Conservation (phyloP, 2,888 invertebrate genomes). For the Stenodera caucasica region DNA sequence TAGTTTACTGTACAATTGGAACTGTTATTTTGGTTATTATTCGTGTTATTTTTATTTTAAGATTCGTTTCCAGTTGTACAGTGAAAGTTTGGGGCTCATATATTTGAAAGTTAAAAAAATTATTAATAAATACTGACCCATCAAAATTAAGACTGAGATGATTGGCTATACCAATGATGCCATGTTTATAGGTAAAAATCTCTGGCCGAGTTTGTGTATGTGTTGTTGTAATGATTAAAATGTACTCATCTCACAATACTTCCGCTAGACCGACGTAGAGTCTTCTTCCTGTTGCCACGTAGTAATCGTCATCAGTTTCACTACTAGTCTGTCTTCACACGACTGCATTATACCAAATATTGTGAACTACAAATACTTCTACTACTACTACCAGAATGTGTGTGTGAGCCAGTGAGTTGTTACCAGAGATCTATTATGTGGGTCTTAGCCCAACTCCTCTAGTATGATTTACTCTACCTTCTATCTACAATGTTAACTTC, state of each 20-base stretch:
- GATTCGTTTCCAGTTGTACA: conserved; percentile 21
- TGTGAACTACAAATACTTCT: conserved; percentile 33
- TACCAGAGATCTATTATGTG: conserved; percentile 26
- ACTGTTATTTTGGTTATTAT: neutral
- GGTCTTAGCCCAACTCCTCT: conserved; percentile 42
- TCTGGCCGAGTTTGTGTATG: conserved; percentile 47
- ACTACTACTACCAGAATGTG: conserved; percentile 44
- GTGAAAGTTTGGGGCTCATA: conserved; percentile 10
- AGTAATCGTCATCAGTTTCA: conserved; percentile 40
- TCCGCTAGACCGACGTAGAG: conserved; percentile 52
- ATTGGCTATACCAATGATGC: conserved; percentile 54
- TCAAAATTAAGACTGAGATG: conserved; percentile 26
- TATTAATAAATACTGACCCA: conserved; percentile 19
- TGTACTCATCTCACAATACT: conserved; percentile 49
- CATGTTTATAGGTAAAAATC: conserved; percentile 58
- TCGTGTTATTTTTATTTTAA: neutral
- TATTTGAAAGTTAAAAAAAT: neutral
- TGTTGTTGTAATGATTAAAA: conserved; percentile 19
- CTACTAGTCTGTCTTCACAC: conserved; percentile 47
- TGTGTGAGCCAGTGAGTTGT: conserved; percentile 53
- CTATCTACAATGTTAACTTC: conserved; percentile 51
- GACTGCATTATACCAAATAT: conserved; percentile 46
- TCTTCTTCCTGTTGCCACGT: conserved; percentile 39
- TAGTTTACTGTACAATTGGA: conserved; percentile 25
- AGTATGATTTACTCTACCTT: conserved; percentile 48